Conservation (phyloP, 2,888 invertebrate genomes). For the Petrolisthes cinctipes region DNA sequence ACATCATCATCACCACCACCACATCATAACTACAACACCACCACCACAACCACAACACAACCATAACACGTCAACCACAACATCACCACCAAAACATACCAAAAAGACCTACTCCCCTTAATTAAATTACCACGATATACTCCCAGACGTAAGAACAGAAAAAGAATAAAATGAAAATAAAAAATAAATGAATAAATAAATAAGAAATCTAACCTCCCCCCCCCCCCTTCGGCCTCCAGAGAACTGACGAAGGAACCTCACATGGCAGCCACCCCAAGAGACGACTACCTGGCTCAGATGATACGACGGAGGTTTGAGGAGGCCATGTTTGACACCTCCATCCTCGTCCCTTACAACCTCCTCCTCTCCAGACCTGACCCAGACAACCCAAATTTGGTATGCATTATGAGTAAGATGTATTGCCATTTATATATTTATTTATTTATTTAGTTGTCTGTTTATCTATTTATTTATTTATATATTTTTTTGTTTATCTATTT, state of each 20-base stretch:
- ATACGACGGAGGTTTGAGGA: constrained; percentile 37
- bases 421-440: not conserved
- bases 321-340: constrained; percentile 55
- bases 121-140: too few relatives aligned
- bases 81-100: too few relatives aligned
- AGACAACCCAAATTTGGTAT: constrained; percentile 57
- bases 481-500: not conserved
- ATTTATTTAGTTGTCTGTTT: not conserved
- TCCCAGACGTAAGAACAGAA: too few relatives aligned
- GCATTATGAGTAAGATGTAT: not conserved
- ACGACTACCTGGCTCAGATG: constrained; percentile 48
- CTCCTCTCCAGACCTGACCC: constrained; percentile 57
- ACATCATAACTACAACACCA: not conserved
- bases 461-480: not conserved
- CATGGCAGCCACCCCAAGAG: constrained; percentile 53
- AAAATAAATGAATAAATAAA: too few relatives aligned
- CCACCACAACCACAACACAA: not conserved
- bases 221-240: constrained; percentile 2
- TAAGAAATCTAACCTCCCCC: too few relatives aligned
- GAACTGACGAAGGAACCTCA: constrained; percentile 59
- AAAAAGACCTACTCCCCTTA: too few relatives aligned
- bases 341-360: constrained; percentile 45
- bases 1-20: not conserved
- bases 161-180: too few relatives aligned
- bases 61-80: too few relatives aligned